Conservation (phyloP, 2,888 invertebrate genomes). For the Parapristionchus giblindavisi region DNA sequence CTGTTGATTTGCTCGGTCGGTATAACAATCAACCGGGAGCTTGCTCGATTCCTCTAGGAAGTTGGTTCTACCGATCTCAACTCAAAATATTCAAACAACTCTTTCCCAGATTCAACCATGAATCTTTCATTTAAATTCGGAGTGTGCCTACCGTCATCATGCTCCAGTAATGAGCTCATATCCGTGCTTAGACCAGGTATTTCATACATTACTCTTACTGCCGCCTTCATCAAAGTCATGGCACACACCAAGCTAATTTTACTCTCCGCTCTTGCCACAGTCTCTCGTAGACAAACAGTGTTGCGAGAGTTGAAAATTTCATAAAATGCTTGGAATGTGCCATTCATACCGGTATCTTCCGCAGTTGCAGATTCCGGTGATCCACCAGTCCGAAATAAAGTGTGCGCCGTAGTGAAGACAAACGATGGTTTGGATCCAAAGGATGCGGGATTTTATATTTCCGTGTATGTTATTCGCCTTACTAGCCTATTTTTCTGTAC, state of each 20-base stretch:
- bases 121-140: conserved; percentile 10
- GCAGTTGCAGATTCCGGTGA: conserved; percentile 1
- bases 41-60: not conserved
- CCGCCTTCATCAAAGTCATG: not conserved
- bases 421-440: not conserved
- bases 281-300: no score
- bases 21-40: not conserved
- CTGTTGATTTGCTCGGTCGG: not conserved
- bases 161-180: not conserved
- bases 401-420: not conserved
- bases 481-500: not conserved
- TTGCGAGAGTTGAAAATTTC: no score
- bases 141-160: conserved; percentile 4
- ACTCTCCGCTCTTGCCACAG: no score
- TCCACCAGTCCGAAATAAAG: not conserved
- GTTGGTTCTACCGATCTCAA: not conserved
- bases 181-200: not conserved
- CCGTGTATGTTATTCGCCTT: not conserved
- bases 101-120: not conserved
- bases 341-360: no score
- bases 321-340: no score
- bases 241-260: no score
- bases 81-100: no score
- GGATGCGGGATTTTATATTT: conserved; percentile 26
- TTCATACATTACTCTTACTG: not conserved